Percentiles rank a stretch among this genome's conserved stretches.
These are phyloP conservation scores for Myrmecophaga tridactyla DNA, from an alignment of 2,113 vertebrate species.

Conservation along the genomic window DNA sequence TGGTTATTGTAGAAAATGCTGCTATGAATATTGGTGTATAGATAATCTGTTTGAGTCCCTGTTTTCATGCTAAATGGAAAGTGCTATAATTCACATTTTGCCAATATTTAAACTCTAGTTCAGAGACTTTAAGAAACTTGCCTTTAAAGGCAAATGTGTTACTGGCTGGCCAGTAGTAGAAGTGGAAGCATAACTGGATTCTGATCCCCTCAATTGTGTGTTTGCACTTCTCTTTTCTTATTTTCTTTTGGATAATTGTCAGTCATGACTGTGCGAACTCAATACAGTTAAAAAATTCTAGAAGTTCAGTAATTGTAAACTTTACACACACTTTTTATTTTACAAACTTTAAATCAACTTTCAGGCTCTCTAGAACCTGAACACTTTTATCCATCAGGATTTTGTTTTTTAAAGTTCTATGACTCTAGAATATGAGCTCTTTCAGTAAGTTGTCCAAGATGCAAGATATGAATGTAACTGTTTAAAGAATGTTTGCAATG, in stretches of 20 bases:
- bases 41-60: too few species aligned
- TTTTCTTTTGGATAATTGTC: not conserved
- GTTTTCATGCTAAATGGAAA: not conserved
- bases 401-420: not conserved
- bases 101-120: not conserved
- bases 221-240: not conserved
- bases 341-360: not conserved
- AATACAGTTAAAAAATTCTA: not conserved
- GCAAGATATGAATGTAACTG: not conserved
- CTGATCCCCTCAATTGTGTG: not conserved
- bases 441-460: not conserved
- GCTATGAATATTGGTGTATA: too few species aligned
- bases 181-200: not conserved
- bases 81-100: not conserved
- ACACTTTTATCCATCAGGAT: not conserved
- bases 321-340: not conserved
- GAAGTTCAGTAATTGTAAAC: not conserved
- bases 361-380: not conserved
- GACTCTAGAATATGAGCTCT: not conserved
- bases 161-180: accelerated
- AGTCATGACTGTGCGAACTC: not conserved
- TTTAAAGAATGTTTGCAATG: not conserved
- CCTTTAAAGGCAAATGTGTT: too few species aligned
- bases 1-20: too few species aligned
- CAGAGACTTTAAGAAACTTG: not conserved